Evolutionary conservation across 2,113 vertebrate genomes (phyloP), one percentile per base, ranked within the genome.

Genomic region (Lepisosteus osseus): DNA sequence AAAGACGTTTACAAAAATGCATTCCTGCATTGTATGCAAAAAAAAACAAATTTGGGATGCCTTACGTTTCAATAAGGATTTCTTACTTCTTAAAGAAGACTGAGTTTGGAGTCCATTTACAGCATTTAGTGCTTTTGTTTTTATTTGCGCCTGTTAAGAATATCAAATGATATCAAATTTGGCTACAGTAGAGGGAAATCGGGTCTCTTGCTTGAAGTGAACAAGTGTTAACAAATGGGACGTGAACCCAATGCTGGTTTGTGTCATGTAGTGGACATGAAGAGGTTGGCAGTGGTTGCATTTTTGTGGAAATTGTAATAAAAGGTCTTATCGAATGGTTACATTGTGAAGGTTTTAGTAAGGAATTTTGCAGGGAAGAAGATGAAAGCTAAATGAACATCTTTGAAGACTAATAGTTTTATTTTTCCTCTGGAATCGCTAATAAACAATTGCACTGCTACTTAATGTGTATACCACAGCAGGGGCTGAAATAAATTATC

Each of bases 1-100:
- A 85, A 78, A 65, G 5, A 86, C 86, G 90, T 96, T 95, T 94
- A 93, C 85, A 92, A 83, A 84, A 79, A 82, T 84, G 85, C 86
- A 84, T 89, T 91, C 87, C 84, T 89, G 83, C 86, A 86, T 83
- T 81, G 88, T 85, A 84, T 80, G 76, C 76, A 88, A 83, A 85
- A 78, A 62, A 79, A 74, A 72, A 15, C 55, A 66, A 77, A 75
- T 87, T 74, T 82, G 85, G 81, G 86, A 90, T 92, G 91, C 92
- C 89, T 94, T 92, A 90, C 78, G 80, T 85, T 89, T 92, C 85
- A 86, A 85, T 65, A 42, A 3, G 70, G 62, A 61, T 70, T 80
- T 89, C 76, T 55, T 82, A 76, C 85, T 87, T 86, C 86, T 87
- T 81, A 83, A 68, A 76, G 82, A 83, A 51, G 47, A 51, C 47